Percentiles rank a stretch among this genome's conserved stretches.
Conservation (phyloP, 2,888 invertebrate species). For the Caenorhabditis parvicauda region DNA sequence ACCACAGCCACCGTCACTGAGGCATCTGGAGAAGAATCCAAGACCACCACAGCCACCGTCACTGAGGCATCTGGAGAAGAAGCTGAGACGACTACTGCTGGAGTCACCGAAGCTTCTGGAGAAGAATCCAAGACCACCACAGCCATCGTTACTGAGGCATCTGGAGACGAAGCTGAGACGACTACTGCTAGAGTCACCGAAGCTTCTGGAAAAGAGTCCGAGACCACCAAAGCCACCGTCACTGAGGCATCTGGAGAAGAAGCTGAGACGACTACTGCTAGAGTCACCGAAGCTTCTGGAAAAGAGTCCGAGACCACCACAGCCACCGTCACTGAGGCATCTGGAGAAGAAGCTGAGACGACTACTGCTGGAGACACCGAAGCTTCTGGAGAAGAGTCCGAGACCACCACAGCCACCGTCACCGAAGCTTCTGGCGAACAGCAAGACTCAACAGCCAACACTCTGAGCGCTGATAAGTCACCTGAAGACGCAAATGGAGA, state of each 20-base stretch:
- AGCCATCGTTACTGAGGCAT: constrained; percentile 4
- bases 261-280: neutral
- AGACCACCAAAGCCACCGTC: too few relatives aligned
- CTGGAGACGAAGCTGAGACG: constrained; percentile 7
- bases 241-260: too few relatives aligned
- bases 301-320: constrained; percentile 1
- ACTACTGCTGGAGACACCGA: constrained; percentile 4
- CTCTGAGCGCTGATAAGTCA: too few relatives aligned
- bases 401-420: constrained; percentile 1
- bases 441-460: constrained; percentile 3
- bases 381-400: constrained; percentile 3
- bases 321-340: neutral
- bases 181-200: constrained; percentile 7
- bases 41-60: neutral
- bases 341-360: neutral
- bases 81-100: neutral
- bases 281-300: constrained; percentile 6
- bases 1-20: neutral
- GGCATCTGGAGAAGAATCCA: constrained; percentile 3
- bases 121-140: too few relatives aligned
- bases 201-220: constrained; percentile 4
- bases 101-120: constrained; percentile 4
- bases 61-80: constrained; percentile 1
- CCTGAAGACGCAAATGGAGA: neutral
- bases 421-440: constrained; percentile 9